Base-by-base conservation (phyloP, 2,113 vertebrate genomes). In the Nanorana parkeri region DNA sequence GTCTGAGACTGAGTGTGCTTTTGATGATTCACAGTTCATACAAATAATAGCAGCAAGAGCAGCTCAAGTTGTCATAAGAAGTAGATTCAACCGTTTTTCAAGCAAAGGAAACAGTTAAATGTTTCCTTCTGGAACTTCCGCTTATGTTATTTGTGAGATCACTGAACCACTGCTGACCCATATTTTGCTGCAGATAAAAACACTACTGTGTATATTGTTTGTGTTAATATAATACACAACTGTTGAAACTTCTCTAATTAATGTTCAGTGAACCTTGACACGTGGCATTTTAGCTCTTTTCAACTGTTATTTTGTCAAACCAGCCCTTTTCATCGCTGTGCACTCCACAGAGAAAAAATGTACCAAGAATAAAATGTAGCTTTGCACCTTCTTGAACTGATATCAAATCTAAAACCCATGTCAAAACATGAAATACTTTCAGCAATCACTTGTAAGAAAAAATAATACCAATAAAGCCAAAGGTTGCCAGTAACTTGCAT, bases 81-180 rank as follows among this genome's bases (percentile, higher is more conserved):
- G n/a, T n/a, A n/a, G 13, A 15, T 47, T 15, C 11, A 47, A 47
- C 13, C 11, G 8, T 47, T 47, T 1, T 47, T 1, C 41, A 47
- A 15, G 41, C 36, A 32, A 68, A 65, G 19, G 75, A 52, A 77
- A 65, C 13, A 65, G 75, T 64, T 24, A 77, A 64, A 63, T 20
- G 6, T 64, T 65, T 26, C 51, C 60, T 13, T 36, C 36, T 6
- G 63, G 7, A 68, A 28, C 19, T 67, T 36, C 21, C 17, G 10
- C 65, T 68, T 41, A 67, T 68, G 28, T 36, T 68, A 79, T 79
- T 79, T 58, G 68, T 52, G 54, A 21, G 20, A 5, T 54, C 65
- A 68, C 52, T 68, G 77, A 79, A 79, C 65, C 65, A 29, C 6
- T 60, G 52, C 36, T 78, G 76, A 78, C 76, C 76, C 52, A 19